Base-by-base conservation (phyloP, 2,888 invertebrate genomes). In the Torymus texanus region DNA sequence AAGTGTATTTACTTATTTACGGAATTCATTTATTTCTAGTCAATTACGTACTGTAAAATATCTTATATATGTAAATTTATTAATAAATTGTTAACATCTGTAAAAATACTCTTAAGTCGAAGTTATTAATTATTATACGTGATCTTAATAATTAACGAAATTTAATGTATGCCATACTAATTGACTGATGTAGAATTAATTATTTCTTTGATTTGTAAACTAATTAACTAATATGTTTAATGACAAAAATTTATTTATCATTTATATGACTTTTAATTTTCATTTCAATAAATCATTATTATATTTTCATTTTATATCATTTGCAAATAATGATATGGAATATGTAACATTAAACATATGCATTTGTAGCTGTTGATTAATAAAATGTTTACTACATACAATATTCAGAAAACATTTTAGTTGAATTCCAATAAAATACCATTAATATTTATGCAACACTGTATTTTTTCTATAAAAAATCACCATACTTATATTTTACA, bases 41-140 rank as follows among this genome's bases (percentile, higher is more conserved):
- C 85, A 85, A 85, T 84, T 84, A 83, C 80, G 84, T 82, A 84
- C 77, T 85, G 83, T 85, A 84, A 83, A 83, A 84, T 79, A 79
- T 24, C 12, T 65, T 13, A 68, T 65, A 62, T 14, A n/a, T 79
- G 74, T 74, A 74, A 63, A 68, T 76, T 80, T 73, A 76, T 76
- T 68, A 77, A 80, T 68, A 63, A 77, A 73, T 76, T 80, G 80
- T 76, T 80, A 80, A 59, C 58, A n/a, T 21, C 65, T 65, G 10
- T 41, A 75, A 70, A 58, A 70, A 50, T 58, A 51, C 21, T 10
- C 14, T 1, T 61, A 68, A 5, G 29, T 24, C 51, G 24, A 53
- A 71, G 12, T 61, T 65, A 41, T 21, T 56, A 51, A n/a, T 58
- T 56, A 21, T 58, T 58, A 65, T 56, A 18, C 65, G 24, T 8